phyloP scores from a whole-genome alignment of 2,797 vertebrate species.

The Catharus ustulatus region DNA sequence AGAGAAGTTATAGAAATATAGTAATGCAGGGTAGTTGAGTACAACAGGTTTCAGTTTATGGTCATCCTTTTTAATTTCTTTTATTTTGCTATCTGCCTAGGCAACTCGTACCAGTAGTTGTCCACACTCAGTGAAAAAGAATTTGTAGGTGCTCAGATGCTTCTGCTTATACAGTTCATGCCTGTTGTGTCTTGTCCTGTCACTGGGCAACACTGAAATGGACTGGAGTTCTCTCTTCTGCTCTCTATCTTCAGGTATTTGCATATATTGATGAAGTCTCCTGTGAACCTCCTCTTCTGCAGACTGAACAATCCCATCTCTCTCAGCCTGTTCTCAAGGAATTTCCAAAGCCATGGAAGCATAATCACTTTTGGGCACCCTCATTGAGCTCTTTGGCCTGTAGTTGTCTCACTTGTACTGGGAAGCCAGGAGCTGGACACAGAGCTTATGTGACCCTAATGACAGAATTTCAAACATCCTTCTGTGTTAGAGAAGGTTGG shows the following conservation, averaged over 20 bases:
- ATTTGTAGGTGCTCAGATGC: not conserved
- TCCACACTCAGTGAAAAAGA: not conserved
- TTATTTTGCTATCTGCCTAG: not conserved
- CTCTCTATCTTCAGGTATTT: not conserved
- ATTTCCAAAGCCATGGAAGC: not conserved
- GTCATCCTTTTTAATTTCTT: not conserved
- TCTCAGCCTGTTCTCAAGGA: not conserved
- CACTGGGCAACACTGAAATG: not conserved
- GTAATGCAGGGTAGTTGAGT: not conserved
- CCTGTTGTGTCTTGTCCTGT: not conserved
- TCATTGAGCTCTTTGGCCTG: not conserved
- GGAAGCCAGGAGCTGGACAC: not conserved
- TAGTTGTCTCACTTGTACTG: not conserved
- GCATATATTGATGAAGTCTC: not conserved
- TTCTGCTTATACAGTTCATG: not conserved
- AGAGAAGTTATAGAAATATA: not conserved
- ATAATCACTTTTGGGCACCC: not conserved
- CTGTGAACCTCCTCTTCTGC: not conserved
- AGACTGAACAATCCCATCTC: not conserved
- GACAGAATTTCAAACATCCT: not conserved
- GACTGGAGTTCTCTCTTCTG: not conserved
- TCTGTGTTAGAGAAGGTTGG: not conserved
- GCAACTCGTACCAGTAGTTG: not conserved
- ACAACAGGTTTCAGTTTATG: not conserved
- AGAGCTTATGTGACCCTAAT: accelerated